A percentile compares a stretch with the other conserved stretches of the same genome.
Conservation (phyloP, 2,888 invertebrate species). For the Adelognathus sp. region DNA sequence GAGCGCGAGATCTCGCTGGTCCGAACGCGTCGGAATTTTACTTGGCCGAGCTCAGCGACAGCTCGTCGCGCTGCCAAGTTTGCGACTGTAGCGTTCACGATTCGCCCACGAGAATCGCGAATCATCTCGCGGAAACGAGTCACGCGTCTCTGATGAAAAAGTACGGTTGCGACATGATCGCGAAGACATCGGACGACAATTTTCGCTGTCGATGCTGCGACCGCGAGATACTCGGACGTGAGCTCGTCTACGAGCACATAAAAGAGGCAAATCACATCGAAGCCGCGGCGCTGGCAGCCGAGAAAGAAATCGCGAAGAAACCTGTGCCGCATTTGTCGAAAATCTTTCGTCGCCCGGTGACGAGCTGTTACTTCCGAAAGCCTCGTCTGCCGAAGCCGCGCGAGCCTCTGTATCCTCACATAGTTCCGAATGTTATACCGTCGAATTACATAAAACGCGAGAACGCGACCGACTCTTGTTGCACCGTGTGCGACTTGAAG, state of each 20-base stretch:
- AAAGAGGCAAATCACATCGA: background rate
- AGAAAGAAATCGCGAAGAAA: background rate
- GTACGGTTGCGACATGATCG: too few relatives aligned
- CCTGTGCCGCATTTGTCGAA: background rate
- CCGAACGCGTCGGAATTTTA: too few relatives aligned
- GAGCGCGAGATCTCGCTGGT: too few relatives aligned
- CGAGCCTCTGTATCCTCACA: background rate
- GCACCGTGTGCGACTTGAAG: background rate
- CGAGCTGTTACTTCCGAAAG: background rate
- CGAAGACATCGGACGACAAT: too few relatives aligned
- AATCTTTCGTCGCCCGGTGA: background rate
- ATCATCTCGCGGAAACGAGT: background rate
- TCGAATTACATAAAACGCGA: background rate
- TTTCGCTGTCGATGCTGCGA: background rate
- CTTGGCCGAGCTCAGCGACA: too few relatives aligned
- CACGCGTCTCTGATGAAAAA: too few relatives aligned
- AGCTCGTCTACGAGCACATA: background rate
- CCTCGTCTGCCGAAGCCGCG: background rate
- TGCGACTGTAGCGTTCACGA: background rate
- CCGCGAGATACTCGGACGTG: background rate
- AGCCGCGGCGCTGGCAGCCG: background rate
- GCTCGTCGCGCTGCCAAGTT: constrained; percentile 9
- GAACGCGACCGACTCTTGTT: background rate
- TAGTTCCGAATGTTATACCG: background rate
- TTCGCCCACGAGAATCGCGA: background rate